phyloP scores from a whole-genome alignment of 2,888 invertebrate genomes.

The Sialis fuliginosa region DNA sequence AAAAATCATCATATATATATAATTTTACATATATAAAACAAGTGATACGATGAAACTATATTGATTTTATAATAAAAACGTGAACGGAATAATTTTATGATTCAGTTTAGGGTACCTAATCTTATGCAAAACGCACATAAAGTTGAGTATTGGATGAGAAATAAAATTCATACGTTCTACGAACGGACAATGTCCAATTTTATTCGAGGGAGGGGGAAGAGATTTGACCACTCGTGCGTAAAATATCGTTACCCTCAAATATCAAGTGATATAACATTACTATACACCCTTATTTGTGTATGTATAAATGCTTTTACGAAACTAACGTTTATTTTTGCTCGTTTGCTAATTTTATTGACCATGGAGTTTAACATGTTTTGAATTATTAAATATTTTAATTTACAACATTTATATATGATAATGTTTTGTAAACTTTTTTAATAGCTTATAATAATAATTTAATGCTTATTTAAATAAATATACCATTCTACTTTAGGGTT shows the following conservation, averaged over 20 bases:
- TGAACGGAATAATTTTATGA: conserved; percentile 1
- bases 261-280: not conserved
- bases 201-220: not conserved
- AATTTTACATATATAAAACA: not conserved
- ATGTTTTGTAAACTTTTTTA: no score
- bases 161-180: not conserved
- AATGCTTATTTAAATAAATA: no score
- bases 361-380: no score
- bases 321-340: no score
- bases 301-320: no score
- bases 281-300: no score
- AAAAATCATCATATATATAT: not conserved
- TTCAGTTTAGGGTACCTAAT: not conserved
- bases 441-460: no score
- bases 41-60: not conserved
- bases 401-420: no score
- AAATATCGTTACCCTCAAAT: not conserved
- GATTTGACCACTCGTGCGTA: not conserved
- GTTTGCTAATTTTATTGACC: no score
- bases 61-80: conserved; percentile 3
- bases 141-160: not conserved
- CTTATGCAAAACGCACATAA: not conserved
- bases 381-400: no score
- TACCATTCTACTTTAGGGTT: no score
- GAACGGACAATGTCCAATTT: not conserved